Base-by-base conservation (phyloP, 2,797 vertebrate species). In the Argyrosomus regius region DNA sequence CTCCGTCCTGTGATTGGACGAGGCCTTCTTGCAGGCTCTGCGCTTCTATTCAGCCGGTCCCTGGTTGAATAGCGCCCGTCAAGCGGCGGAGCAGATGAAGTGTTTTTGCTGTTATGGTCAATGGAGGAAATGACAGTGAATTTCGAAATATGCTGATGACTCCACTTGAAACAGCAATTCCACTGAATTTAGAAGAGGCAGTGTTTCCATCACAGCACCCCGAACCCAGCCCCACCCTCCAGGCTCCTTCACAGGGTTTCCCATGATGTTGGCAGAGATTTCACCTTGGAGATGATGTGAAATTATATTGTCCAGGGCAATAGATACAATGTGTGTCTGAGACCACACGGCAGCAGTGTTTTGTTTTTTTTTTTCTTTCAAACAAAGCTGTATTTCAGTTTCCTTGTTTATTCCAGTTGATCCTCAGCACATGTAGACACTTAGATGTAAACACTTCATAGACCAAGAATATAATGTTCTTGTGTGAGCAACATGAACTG, bases 81-180 rank as follows among this genome's bases (percentile, higher is more conserved):
- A 87, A 86, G 86, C 70, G 43, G 72, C 24, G 0, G 80, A 73
- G 84, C 78, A 84, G 83, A 90, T 87, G 73, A 88, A 94, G 89
- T 91, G 89, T 91, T 93, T 94, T 88, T 88, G 85, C 87, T 81
- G 89, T 92, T 93, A 87, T 65, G 81, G 88, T 86, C 93, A 93
- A 88, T 93, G 91, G 93, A 91, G 82, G 81, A 92, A 90, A 91
- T 89, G 89, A 91, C 91, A 90, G 86, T 92, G 88, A 89, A 87
- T 94, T 91, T 87, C 79, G 91, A 93, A 94, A 95, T 92, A 90
- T 94, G 91, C 93, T 94, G 92, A 95, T 94, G 90, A 90, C 83
- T 82, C 85, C 82, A 72, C 88, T 90, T 88, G 62, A 91, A 90
- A 92, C 60, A 85, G 85, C 85, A 73, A 84, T 90, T 87, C 62